Evolutionary conservation across 2,113 vertebrate species (phyloP).

Genomic region (Scopus umbretta): DNA sequence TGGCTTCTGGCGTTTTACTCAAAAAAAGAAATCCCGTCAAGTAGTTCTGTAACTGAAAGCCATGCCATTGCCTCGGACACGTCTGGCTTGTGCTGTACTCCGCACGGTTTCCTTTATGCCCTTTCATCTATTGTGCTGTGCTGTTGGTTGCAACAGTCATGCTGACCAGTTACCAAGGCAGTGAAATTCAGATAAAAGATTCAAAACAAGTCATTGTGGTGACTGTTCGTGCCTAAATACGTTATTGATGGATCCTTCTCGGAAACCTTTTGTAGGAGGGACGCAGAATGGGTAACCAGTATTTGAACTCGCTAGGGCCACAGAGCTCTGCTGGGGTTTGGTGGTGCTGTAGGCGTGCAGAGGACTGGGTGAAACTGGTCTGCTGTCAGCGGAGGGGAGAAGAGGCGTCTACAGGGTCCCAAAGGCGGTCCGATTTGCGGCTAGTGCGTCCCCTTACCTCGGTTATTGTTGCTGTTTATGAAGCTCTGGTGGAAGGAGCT

Average conservation of each 20-base stretch:
- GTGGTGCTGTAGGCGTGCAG: neutral
- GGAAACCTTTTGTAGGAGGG: neutral
- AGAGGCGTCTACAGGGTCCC: neutral
- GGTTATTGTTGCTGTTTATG: neutral
- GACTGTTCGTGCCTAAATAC: neutral
- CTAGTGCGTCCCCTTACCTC: neutral
- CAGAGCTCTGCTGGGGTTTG: neutral
- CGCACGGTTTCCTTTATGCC: neutral
- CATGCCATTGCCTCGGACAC: neutral
- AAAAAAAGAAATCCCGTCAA: no score
- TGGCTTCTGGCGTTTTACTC: neutral
- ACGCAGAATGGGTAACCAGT: neutral
- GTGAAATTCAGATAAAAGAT: neutral
- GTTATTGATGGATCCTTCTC: neutral
- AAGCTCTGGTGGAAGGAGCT: neutral
- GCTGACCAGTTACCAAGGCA: neutral
- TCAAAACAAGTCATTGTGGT: neutral
- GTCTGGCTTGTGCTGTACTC: no score
- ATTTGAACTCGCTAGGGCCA: neutral
- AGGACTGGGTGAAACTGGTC: neutral
- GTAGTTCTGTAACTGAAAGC: neutral
- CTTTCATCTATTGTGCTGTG: neutral
- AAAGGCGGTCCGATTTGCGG: neutral
- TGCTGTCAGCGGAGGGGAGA: neutral
- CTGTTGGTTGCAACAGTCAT: neutral